Conservation (phyloP, 2,113 vertebrate species). For the Acrocephalus arundinaceus region DNA sequence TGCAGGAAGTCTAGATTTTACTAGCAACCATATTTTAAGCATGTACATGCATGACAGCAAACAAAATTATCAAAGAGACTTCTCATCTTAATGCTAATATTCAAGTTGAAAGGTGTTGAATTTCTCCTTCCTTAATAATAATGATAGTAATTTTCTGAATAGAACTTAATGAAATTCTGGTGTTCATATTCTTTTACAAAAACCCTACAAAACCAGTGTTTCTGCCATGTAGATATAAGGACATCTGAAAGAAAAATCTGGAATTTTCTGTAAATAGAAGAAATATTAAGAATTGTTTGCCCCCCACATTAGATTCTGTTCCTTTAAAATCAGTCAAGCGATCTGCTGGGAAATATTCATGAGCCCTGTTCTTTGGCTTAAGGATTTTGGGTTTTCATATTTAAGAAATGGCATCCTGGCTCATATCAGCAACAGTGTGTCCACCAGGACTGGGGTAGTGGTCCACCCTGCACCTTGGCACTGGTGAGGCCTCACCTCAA, state of each 20-base stretch:
- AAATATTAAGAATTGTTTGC: background rate
- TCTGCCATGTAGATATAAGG: background rate
- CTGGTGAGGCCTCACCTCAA: background rate
- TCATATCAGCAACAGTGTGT: rapidly evolving
- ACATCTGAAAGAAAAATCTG: background rate
- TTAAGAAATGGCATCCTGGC: background rate
- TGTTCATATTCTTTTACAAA: background rate
- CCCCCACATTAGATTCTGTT: background rate
- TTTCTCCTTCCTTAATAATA: background rate
- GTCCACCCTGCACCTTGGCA: rapidly evolving
- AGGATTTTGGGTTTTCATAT: background rate
- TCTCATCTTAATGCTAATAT: background rate
- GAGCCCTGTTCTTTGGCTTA: background rate
- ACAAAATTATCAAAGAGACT: background rate
- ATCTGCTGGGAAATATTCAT: background rate
- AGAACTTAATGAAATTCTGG: background rate
- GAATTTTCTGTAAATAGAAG: background rate
- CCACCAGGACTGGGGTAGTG: background rate
- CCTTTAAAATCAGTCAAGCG: background rate
- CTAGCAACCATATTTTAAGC: background rate
- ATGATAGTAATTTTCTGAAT: background rate
- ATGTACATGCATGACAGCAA: background rate
- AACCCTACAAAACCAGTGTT: background rate
- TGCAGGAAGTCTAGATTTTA: background rate
- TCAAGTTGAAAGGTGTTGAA: background rate